Base-by-base conservation (phyloP, 2,888 invertebrate genomes). In the Cylloceria caligata region DNA sequence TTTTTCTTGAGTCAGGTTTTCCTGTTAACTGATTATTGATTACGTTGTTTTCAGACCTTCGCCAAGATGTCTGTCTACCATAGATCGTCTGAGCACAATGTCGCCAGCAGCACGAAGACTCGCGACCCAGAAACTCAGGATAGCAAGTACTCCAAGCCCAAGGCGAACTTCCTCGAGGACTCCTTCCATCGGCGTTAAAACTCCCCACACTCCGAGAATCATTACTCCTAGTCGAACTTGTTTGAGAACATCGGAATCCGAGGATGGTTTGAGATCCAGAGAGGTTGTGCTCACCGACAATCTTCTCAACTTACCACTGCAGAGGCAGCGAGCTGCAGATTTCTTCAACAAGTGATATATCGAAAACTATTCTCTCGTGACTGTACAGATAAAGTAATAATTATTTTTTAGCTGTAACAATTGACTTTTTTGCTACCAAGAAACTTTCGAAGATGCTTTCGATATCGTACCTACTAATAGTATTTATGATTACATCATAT, bases 31-130 rank as follows among this genome's bases (percentile, higher is more conserved):
- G n/a, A 16, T n/a, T n/a, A 21, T 11, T 55, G 13, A n/a, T 69
- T 55, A 52, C 80, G 64, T 67, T 80, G 84, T 79, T 79, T 72
- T 91, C 83, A 94, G 94, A 7, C 94, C 95, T 9, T 95, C 94
- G 0, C 95, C 94, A 0, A 93, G 94, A 86, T 93, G 94, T 52
- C 90, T 92, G 19, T 94, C 96, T 1, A 95, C 95, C 62, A 95
- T 97, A 24, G 98, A 98, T 83, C 95, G 98, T 1, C 93, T 99
- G 47, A 96, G 96, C 3, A 96, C 96, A 75, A 97, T 99, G 97
- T 99, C 99, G 0, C 99, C 99, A 0, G 99, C 99, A 0, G 99
- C 99, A 0, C 95, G 97, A 84, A 95, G 96, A 86, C 93, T 99
- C 42, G 98, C 98, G 3, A 96, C 96, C 0, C 93, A 94, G 24